Evolutionary conservation across 2,113 vertebrate species (phyloP), one percentile per base, ranked within the genome.

Genomic region (Phrynocephalus versicolor): DNA sequence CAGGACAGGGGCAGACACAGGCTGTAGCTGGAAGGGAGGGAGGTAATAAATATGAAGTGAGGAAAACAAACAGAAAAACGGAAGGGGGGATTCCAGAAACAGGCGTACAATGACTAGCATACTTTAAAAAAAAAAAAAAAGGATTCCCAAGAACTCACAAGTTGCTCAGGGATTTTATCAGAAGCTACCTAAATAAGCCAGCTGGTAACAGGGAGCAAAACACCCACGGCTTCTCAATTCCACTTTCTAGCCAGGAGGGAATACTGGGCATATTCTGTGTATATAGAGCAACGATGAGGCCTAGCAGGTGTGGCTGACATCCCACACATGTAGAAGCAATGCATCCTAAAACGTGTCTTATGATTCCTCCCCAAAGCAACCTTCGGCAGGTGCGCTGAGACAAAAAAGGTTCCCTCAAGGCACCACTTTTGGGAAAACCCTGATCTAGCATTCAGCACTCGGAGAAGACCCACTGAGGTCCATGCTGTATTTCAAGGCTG

Each of bases 21-120:
- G 23, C 55, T 74, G 35, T 5, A 75, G 39, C 13, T 23, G 25
- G 51, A 67, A 64, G 62, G 57, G 57, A 70, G 69, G 62, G 67
- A 82, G 76, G 82, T 60, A 87, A 71, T 69, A 80, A 83, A 83
- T 86, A 84, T 51, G 74, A 73, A 73, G 73, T 16, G 70, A 70
- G 64, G 58, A 57, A 25, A 30, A 35, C 25, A 73, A 65, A 57
- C 45, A 1, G 51, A 37, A 23, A 3, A 21, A 8, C 25, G 13
- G 33, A 55, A 19, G 60, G 37, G 14, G 45, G 12, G 39, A 79
- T 79, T 79, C 76, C 30, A 45, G 76, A 85, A 60, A 67, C 71
- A 45, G 79, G 70, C 37, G 5, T 78, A 79, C n/a, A 70, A 9
- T 13, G n/a, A n/a, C n/a, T n/a, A n/a, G n/a, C n/a, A n/a, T n/a